Conservation (phyloP, 2,888 invertebrate species). For the Melanophora roralis region DNA sequence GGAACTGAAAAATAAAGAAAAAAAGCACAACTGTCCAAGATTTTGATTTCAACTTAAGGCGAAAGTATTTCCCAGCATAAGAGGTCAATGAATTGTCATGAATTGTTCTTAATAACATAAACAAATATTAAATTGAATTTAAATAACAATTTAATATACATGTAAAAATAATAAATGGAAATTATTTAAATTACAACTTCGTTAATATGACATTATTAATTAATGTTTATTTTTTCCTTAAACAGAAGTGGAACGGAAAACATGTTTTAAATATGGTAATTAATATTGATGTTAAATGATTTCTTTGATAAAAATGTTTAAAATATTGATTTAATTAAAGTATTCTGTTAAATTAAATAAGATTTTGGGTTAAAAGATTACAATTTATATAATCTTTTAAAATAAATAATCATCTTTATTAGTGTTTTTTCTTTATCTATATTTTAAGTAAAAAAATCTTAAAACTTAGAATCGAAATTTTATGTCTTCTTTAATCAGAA, state of each 20-base stretch:
- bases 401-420: no score
- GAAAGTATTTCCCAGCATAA: conserved; percentile 11
- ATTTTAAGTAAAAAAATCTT: no score
- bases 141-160: no score
- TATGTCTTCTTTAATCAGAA: no score
- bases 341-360: no score
- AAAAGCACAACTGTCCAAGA: background rate
- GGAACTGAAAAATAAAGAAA: background rate
- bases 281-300: background rate
- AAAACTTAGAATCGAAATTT: no score
- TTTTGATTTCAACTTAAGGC: background rate
- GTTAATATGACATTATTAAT: background rate
- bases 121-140: conserved; percentile 2
- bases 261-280: no score
- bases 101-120: conserved; percentile 32
- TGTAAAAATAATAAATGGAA: background rate
- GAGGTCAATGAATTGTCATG: conserved; percentile 53
- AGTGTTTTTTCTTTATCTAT: no score
- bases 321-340: background rate
- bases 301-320: background rate
- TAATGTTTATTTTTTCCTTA: background rate
- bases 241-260: background rate
- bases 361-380: no score
- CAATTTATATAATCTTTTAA: no score
- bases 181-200: conserved; percentile 7